A percentile compares a stretch with the other conserved stretches of the same genome.
These are phyloP conservation scores for Parelbella ahira DNA, from an alignment of 2,888 invertebrate species.

Conservation along the genomic window DNA sequence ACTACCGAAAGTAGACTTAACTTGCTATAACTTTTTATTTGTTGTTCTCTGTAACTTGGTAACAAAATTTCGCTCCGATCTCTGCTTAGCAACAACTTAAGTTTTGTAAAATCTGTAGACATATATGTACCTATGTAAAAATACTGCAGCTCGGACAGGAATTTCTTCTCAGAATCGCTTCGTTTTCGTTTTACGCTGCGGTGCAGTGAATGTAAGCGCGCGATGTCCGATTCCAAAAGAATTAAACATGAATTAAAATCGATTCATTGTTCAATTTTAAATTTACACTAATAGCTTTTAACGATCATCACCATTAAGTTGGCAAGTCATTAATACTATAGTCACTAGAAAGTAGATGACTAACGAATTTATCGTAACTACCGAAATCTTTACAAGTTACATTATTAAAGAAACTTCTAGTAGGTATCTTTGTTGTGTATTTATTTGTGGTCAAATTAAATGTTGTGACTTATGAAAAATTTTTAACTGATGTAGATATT, in stretches of 20 bases:
- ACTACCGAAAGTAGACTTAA: too few relatives aligned
- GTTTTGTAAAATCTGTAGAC: conserved; percentile 1
- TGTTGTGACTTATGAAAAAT: too few relatives aligned
- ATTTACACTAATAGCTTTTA: conserved; percentile 1
- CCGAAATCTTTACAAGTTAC: too few relatives aligned
- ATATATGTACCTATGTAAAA: background rate
- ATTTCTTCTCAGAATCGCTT: conserved; percentile 19
- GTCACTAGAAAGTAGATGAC: too few relatives aligned
- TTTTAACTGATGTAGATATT: too few relatives aligned
- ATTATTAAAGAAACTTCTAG: too few relatives aligned
- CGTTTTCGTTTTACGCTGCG: conserved; percentile 14
- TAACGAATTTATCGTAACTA: too few relatives aligned
- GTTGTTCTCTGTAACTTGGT: too few relatives aligned
- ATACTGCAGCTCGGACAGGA: conserved; percentile 1
- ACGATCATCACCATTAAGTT: conserved; percentile 1
- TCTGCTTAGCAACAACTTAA: conserved; percentile 3
- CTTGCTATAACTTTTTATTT: too few relatives aligned
- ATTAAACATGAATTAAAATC: conserved; percentile 7
- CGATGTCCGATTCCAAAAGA: background rate
- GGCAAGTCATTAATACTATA: background rate
- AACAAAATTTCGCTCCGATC: too few relatives aligned
- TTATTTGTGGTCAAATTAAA: too few relatives aligned
- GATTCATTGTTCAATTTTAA: background rate
- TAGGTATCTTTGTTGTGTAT: too few relatives aligned
- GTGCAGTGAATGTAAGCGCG: conserved; percentile 2